phyloP scores from a whole-genome alignment of 2,888 invertebrate genomes.

The Campopleginae sp. region DNA sequence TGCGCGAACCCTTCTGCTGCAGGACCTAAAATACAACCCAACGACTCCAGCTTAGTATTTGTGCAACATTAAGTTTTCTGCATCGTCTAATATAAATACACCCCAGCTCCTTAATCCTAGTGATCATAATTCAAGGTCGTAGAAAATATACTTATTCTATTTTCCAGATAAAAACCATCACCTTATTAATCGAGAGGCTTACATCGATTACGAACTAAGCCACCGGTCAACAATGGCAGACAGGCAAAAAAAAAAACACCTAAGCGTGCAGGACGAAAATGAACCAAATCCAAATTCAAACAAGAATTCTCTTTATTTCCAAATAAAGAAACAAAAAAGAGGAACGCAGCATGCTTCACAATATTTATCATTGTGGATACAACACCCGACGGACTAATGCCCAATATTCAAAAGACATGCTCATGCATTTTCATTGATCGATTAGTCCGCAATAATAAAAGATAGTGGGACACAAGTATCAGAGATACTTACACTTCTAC shows the following conservation, averaged over 20 bases:
- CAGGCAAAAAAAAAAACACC: conserved; percentile 59
- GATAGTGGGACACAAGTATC: conserved; percentile 19
- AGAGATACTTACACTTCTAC: neutral
- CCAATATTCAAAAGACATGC: conserved; percentile 76
- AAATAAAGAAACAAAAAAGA: conserved; percentile 8
- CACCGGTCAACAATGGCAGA: conserved; percentile 34
- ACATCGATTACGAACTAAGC: conserved; percentile 20
- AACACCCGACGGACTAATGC: conserved; percentile 72
- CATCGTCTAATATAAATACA: conserved; percentile 41
- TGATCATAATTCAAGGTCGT: neutral
- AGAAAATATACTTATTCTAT: conserved; percentile 12
- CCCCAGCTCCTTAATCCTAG: conserved; percentile 23
- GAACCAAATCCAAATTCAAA: conserved; percentile 80
- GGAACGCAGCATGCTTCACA: conserved; percentile 80
- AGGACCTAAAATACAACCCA: conserved; percentile 86
- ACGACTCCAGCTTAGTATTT: conserved; percentile 71
- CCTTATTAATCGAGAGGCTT: neutral
- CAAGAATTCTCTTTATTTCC: conserved; percentile 79
- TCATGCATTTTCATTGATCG: conserved; percentile 73
- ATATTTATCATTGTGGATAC: conserved; percentile 72
- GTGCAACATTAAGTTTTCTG: conserved; percentile 39
- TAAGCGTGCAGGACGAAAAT: conserved; percentile 79
- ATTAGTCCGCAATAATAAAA: conserved; percentile 58
- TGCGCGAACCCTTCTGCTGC: conserved; percentile 97
- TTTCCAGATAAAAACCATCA: conserved; percentile 10